These are phyloP conservation scores for Spisula solida DNA, from an alignment of 2,888 invertebrate species.

Conservation along the genomic window DNA sequence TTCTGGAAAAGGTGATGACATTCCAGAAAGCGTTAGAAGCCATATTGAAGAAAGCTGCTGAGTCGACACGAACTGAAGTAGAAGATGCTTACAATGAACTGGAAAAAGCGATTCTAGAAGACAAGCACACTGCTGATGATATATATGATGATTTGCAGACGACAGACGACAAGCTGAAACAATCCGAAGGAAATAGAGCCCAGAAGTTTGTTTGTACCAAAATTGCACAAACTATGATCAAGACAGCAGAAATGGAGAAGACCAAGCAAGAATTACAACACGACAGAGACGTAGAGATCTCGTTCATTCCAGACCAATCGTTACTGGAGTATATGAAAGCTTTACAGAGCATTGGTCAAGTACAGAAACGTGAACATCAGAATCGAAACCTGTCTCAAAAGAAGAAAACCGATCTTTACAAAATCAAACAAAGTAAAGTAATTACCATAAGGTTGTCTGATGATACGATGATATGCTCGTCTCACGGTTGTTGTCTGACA, in stretches of 20 bases:
- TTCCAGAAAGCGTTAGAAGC: conserved; percentile 5
- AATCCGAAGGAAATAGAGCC: neutral
- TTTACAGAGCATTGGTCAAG: neutral
- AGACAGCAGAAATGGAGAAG: neutral
- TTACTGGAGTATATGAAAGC: neutral
- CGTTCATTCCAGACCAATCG: neutral
- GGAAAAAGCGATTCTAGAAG: neutral
- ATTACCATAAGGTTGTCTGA: neutral
- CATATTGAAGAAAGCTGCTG: neutral
- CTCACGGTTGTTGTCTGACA: neutral
- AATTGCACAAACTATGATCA: neutral
- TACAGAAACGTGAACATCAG: neutral
- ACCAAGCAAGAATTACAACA: neutral
- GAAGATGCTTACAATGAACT: neutral
- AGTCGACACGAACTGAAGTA: neutral
- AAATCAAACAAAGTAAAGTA: neutral
- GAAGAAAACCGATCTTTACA: neutral
- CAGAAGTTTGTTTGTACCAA: conserved; percentile 11
- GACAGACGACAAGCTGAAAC: neutral
- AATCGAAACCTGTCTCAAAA: neutral
- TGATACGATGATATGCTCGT: neutral
- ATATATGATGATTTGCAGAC: neutral
- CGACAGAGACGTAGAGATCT: neutral
- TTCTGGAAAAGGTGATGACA: neutral
- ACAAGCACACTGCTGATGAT: neutral